phyloP scores from a whole-genome alignment of 2,888 invertebrate genomes.

The Ommatoiulus sabulosus region DNA sequence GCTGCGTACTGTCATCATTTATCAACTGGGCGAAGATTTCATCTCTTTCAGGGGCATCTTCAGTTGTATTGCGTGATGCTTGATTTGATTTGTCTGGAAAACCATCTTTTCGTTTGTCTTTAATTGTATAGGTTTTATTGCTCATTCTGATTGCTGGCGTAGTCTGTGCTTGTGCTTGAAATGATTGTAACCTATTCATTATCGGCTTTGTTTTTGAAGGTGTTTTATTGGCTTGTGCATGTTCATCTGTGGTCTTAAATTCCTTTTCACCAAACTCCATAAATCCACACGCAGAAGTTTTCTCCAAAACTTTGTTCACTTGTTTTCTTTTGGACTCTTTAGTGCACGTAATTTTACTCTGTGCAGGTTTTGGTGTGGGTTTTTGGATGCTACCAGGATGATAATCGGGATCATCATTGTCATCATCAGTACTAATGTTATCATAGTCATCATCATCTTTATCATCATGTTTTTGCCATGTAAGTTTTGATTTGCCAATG shows the following conservation, averaged over 20 bases:
- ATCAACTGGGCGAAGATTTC: neutral
- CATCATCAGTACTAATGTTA: too few species aligned
- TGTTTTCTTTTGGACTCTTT: neutral
- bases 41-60: neutral
- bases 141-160: neutral
- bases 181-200: neutral
- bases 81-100: neutral
- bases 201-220: neutral
- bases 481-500: neutral
- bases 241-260: neutral
- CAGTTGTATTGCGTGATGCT: neutral
- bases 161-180: neutral
- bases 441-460: neutral
- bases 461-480: neutral
- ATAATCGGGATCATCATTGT: constrained; percentile 6
- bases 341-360: neutral
- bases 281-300: neutral
- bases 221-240: neutral
- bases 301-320: neutral
- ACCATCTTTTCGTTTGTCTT: neutral
- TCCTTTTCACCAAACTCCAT: neutral
- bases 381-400: neutral
- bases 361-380: neutral
- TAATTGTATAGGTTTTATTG: neutral
- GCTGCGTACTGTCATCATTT: neutral